Conservation (phyloP, 2,888 invertebrate genomes). For the Apomyelois bistriatella region DNA sequence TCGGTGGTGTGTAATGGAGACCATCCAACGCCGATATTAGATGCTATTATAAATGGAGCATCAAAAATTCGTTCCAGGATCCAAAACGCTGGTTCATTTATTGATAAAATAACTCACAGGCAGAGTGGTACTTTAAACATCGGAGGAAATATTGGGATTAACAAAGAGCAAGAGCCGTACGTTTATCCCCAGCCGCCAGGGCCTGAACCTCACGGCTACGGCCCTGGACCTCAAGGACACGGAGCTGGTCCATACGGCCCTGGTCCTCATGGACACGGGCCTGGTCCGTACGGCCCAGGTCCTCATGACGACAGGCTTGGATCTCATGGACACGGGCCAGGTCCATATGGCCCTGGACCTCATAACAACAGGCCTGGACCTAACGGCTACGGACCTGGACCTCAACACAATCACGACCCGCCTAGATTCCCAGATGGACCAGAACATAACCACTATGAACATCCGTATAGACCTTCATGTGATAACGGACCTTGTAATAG, state of each 20-base stretch:
- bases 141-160: background rate
- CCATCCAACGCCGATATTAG: conserved; percentile 1
- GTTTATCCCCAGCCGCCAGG: too few relatives aligned
- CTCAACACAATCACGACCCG: conserved; percentile 6
- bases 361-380: background rate
- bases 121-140: background rate
- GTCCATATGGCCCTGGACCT: background rate
- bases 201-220: background rate
- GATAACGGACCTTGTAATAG: conserved; percentile 23
- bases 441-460: conserved; percentile 9
- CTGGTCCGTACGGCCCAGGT: background rate
- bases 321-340: background rate
- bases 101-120: background rate
- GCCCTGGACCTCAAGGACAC: background rate
- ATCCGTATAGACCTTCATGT: background rate
- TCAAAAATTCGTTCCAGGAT: conserved; percentile 14
- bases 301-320: background rate
- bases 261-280: background rate
- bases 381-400: background rate
- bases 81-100: conserved; percentile 7
- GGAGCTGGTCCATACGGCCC: background rate
- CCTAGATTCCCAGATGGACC: conserved; percentile 12
- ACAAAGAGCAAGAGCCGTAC: background rate
- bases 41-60: conserved; percentile 14
- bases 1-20: conserved; percentile 1